Base-by-base conservation (phyloP, 2,113 vertebrate genomes). In the Ammodytes marinus region DNA sequence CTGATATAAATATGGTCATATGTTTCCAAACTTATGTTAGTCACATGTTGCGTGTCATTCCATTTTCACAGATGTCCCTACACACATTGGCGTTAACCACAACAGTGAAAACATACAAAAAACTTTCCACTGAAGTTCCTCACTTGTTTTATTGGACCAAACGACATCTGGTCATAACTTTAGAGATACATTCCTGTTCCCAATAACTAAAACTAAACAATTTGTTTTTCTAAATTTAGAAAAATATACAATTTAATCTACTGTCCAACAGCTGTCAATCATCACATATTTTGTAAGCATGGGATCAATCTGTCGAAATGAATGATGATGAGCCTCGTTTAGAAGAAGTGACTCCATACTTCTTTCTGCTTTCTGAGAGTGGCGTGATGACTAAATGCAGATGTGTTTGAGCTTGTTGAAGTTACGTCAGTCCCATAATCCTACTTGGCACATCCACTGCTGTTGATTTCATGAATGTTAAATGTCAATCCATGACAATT, bases 351-450 rank as follows among this genome's bases (percentile, higher is more conserved):
- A 27, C 74, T 9, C 37, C 72, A 74, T 39, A 77, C 78, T 59
- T 84, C 75, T 82, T 69, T 57, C 50, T 72, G 14, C 14, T 27
- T 47, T n/a, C 35, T 58, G 52, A 72, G 5, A 67, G 1, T 8
- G 4, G 0, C 1, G 8, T 78, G 83, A 88, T 77, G 3, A 17
- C 40, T 27, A 5, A 9, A 2, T 9, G 1, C 5, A 14, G 59
- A 75, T 79, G 35, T 80, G 91, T 81, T 43, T n/a, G 55, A 74
- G 64, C 89, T 45, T 86, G 91, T 59, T 52, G 9, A n/a, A 7
- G 4, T 70, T 82, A 65, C 49, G 7, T 80, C 80, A 5, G 8
- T 59, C 58, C 1, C 17, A n/a, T 59, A 2, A 79, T 53, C 1
- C 0, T 13, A 64, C 77, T 65, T 84, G 71, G 57, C 77, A 66